Base-by-base conservation (phyloP, 2,888 invertebrate genomes). In the Nesidiocoris tenuis region DNA sequence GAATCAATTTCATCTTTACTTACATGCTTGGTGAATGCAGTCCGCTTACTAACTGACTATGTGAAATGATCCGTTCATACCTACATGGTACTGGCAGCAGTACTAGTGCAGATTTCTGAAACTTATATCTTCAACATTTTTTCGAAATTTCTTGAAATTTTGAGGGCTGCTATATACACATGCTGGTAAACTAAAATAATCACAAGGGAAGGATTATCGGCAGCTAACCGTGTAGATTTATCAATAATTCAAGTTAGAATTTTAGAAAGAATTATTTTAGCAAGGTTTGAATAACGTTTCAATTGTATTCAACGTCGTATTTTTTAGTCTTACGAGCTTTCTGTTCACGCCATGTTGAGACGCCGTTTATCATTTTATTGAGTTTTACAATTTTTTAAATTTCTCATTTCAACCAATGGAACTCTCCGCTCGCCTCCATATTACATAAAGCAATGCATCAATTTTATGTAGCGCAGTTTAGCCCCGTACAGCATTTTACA, bases 81-180 rank as follows among this genome's bases (percentile, higher is more conserved):
- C 59, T 70, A 59, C 59, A 17, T 59, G 39, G 22, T 67, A 55
- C 67, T 54, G 67, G 54, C 55, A 67, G 56, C 59, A 70, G 24
- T 65, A 70, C 59, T 55, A 64, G 64, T 74, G 63, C 74, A 74
- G 64, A 74, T 56, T 74, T 74, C 74, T 74, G 74, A 74, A 74
- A 74, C 74, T 64, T 74, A 64, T 16, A 21, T 23, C 22, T 64
- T 55, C 54, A 18, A 64, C 23, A 63, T 54, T 55, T 22, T 22
- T 63, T 61, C 61, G 7, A 23, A 25, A 70, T 23, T 70, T 70
- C 59, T 17, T 16, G 23, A 57, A 70, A 70, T 70, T 70, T 70
- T 70, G 70, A 70, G 59, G 70, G 59, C 59, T 39, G 39, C 39
- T 70, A 70, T 70, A 59, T 70, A 70, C 70, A 70, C 70, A 70